phyloP scores from a whole-genome alignment of 2,888 invertebrate species.

The Drosophila yooni region DNA sequence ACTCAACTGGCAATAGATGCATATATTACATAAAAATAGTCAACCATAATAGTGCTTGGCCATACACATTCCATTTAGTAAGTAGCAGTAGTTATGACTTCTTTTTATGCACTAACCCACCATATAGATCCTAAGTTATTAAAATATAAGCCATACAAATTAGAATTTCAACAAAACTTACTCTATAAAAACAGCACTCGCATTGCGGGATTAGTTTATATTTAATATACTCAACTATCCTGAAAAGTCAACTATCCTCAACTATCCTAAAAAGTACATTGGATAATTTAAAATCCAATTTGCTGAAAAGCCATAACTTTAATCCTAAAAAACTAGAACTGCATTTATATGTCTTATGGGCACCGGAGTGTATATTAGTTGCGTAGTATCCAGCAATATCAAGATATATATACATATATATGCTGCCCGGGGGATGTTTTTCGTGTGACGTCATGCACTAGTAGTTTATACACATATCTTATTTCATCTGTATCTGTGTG shows the following conservation, averaged over 20 bases:
- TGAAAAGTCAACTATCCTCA: neutral
- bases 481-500: slow-evolving; percentile 13
- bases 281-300: neutral
- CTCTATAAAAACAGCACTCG: neutral
- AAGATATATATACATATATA: slow-evolving; percentile 8
- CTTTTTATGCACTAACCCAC: neutral
- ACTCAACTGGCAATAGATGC: neutral
- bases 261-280: neutral
- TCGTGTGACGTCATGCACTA: slow-evolving; percentile 28
- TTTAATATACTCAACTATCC: neutral
- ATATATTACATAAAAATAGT: neutral
- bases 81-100: neutral
- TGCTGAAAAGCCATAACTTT: neutral
- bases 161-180: neutral
- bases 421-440: slow-evolving; percentile 1
- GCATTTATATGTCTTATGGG: neutral
- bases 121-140: neutral
- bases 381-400: slow-evolving; percentile 3
- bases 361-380: slow-evolving; percentile 27
- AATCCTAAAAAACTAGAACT: neutral
- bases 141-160: neutral
- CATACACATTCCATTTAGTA: neutral
- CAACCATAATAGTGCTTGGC: neutral
- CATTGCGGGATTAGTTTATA: neutral
- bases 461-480: slow-evolving; percentile 50